These are phyloP conservation scores for Athalia cordata DNA, from an alignment of 2,888 invertebrate species.

Conservation along the genomic window DNA sequence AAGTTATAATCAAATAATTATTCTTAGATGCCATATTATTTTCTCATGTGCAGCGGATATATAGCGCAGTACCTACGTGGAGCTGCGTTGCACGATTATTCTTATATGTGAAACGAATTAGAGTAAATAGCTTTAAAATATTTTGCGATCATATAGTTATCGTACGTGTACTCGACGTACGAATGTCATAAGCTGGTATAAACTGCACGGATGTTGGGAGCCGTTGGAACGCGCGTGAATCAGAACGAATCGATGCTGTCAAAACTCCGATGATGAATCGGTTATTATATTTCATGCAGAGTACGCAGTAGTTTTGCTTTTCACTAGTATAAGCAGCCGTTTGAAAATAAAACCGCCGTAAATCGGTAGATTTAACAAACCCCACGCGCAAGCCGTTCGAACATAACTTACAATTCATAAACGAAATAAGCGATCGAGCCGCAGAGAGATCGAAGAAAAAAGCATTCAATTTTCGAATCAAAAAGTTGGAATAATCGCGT, in stretches of 20 bases:
- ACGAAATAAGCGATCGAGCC: neutral
- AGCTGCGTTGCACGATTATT: too few relatives aligned
- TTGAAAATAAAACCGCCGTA: conserved; percentile 56
- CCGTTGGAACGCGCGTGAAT: neutral
- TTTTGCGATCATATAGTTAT: too few relatives aligned
- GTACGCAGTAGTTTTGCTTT: conserved; percentile 57
- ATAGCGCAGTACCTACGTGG: too few relatives aligned
- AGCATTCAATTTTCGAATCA: too few relatives aligned
- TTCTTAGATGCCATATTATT: too few relatives aligned
- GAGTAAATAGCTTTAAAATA: too few relatives aligned
- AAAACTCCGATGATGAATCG: conserved; percentile 69
- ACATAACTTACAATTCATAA: neutral
- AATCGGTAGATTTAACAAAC: neutral
- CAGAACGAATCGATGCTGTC: conserved; percentile 63
- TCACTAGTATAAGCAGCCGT: conserved; percentile 55
- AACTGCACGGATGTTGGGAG: neutral
- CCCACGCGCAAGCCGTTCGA: neutral
- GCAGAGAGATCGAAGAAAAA: too few relatives aligned
- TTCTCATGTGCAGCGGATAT: too few relatives aligned
- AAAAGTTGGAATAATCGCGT: too few relatives aligned
- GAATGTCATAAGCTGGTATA: neutral
- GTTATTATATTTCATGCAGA: conserved; percentile 56
- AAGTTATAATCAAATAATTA: too few relatives aligned
- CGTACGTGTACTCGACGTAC: neutral
- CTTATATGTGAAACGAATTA: too few relatives aligned